phyloP scores from a whole-genome alignment of 2,888 invertebrate genomes.

The Oxystoma pomonae region DNA sequence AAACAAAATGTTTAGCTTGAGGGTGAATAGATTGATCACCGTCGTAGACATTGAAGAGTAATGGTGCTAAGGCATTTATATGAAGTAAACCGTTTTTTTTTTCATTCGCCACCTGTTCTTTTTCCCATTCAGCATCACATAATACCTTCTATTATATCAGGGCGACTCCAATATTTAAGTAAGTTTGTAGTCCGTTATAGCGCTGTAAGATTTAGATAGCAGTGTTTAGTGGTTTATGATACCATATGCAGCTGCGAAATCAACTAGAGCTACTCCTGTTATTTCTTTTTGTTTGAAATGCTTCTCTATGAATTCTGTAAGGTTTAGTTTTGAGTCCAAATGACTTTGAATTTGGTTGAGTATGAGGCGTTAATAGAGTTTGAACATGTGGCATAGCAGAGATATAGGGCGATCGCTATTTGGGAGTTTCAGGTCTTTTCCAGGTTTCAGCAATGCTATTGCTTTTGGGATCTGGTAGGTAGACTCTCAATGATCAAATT shows the following conservation, averaged over 20 bases:
- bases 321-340: too few species aligned
- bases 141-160: neutral
- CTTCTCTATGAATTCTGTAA: too few species aligned
- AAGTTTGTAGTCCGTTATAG: neutral
- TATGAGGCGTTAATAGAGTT: too few species aligned
- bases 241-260: neutral
- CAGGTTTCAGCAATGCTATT: too few species aligned
- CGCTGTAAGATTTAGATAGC: neutral
- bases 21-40: neutral
- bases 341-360: too few species aligned
- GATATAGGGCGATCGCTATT: too few species aligned
- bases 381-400: too few species aligned
- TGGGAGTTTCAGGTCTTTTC: too few species aligned
- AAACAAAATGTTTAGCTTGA: neutral
- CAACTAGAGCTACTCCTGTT: too few species aligned
- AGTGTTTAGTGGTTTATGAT: neutral
- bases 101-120: neutral
- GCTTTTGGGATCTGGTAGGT: too few species aligned
- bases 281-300: too few species aligned
- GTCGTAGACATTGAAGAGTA: neutral
- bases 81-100: neutral
- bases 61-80: neutral
- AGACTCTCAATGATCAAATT: constrained; percentile 6
- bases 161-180: neutral
- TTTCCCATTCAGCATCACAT: neutral